Conservation (phyloP, 2,888 invertebrate species). For the Apocheima hispidaria region DNA sequence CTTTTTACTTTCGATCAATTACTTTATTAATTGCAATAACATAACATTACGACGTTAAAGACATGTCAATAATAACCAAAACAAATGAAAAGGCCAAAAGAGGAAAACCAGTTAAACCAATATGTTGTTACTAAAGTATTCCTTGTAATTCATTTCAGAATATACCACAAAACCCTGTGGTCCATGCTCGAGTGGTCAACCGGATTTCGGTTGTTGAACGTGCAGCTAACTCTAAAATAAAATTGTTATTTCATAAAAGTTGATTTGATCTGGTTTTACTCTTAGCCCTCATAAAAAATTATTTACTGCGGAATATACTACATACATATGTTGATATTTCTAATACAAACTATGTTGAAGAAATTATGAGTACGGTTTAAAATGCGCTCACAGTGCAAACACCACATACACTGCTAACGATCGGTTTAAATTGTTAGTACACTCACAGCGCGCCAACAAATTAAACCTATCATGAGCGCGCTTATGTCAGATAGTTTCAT, state of each 20-base stretch:
- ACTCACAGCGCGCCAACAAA: too few species aligned
- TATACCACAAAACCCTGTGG: conserved; percentile 56
- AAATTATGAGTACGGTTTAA: too few species aligned
- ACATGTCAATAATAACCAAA: too few species aligned
- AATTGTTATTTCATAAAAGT: conserved; percentile 42
- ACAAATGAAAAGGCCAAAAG: neutral
- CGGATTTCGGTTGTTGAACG: conserved; percentile 57
- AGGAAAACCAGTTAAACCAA: conserved; percentile 37
- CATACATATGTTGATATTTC: neutral
- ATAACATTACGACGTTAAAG: too few species aligned
- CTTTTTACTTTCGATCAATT: too few species aligned
- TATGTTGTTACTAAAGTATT: conserved; percentile 37
- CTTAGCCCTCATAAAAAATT: conserved; percentile 39
- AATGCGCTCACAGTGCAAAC: too few species aligned
- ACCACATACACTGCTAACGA: too few species aligned
- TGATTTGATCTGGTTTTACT: conserved; percentile 58
- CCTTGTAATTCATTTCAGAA: conserved; percentile 60
- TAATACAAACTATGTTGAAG: neutral
- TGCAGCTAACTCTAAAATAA: conserved; percentile 21
- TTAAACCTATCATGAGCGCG: too few species aligned
- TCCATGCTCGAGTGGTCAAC: conserved; percentile 54
- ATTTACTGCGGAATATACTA: conserved; percentile 25
- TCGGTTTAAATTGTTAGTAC: too few species aligned
- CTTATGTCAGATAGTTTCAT: too few species aligned
- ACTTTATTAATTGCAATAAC: too few species aligned